Percentiles rank a stretch among this genome's conserved stretches.
These are phyloP conservation scores for Planococcus citri DNA, from an alignment of 1,140 invertebrate genomes.

Conservation along the genomic window DNA sequence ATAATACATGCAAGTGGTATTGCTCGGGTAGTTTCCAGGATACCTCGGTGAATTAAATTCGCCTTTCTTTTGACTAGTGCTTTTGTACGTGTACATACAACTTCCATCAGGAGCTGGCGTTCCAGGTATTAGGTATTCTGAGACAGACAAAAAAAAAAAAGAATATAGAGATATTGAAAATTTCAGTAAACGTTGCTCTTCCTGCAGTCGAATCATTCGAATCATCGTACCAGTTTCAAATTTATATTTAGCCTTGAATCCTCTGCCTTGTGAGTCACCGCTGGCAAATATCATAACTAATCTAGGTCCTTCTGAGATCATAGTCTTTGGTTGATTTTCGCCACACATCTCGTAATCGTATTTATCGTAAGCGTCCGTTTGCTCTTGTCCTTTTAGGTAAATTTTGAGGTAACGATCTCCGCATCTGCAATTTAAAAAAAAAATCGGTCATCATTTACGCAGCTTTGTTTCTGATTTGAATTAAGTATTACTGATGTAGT, in stretches of 20 bases:
- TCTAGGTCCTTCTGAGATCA: constrained; percentile 77
- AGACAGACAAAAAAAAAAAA: constrained; percentile 24
- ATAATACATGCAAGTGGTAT: constrained; percentile 82
- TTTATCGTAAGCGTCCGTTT: constrained; percentile 82
- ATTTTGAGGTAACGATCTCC: constrained; percentile 81
- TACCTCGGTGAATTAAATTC: constrained; percentile 91
- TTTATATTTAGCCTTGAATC: constrained; percentile 81
- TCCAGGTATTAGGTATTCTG: constrained; percentile 86
- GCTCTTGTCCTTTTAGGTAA: constrained; percentile 83
- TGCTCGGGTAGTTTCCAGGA: constrained; percentile 88
- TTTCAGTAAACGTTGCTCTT: neutral
- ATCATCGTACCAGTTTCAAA: constrained; percentile 64
- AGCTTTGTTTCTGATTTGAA: too few relatives aligned
- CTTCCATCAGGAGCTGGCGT: constrained; percentile 78
- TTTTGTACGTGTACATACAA: constrained; percentile 83
- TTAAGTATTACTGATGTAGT: neutral
- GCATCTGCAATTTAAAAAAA: constrained; percentile 42
- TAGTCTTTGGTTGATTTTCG: constrained; percentile 43
- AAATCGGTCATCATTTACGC: neutral
- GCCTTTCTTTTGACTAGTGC: constrained; percentile 68
- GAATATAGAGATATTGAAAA: neutral
- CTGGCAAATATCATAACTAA: constrained; percentile 87
- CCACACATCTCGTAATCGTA: constrained; percentile 88
- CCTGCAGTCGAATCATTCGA: neutral
- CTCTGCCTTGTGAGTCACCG: constrained; percentile 70